phyloP scores from a whole-genome alignment of 2,113 vertebrate species.

The Apteryx mantelli region DNA sequence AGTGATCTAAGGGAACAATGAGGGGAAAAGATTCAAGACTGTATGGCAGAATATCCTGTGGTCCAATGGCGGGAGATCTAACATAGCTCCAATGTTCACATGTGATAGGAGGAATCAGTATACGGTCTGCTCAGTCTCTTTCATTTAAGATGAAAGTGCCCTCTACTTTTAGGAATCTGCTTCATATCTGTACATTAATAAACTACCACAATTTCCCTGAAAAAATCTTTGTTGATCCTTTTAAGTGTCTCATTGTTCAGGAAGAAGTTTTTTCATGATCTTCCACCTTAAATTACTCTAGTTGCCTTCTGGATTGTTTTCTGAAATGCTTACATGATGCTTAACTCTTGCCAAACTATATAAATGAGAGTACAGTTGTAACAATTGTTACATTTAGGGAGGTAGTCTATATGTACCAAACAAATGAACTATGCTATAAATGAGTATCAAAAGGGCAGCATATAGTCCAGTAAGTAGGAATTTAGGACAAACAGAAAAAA shows the following conservation, averaged over 20 bases:
- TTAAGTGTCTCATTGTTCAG: neutral
- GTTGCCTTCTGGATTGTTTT: neutral
- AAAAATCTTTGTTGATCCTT: neutral
- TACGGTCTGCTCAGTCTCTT: neutral
- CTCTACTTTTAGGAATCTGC: neutral
- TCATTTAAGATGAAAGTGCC: neutral
- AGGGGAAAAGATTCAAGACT: neutral
- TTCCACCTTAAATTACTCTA: neutral
- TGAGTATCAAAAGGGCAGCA: neutral
- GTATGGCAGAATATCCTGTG: neutral
- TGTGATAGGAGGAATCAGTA: neutral
- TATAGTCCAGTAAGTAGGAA: neutral
- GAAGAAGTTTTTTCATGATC: neutral
- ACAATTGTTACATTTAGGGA: neutral
- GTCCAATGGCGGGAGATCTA: neutral
- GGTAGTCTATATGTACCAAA: neutral
- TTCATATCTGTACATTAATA: rapidly evolving
- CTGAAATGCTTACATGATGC: neutral
- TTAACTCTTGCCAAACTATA: neutral
- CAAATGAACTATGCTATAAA: neutral
- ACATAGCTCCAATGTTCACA: neutral
- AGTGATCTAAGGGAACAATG: neutral
- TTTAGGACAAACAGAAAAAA: neutral
- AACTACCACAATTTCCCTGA: neutral
- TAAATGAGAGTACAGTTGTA: neutral